These are phyloP conservation scores for Halotydeus destructor DNA, from an alignment of 1,140 invertebrate species.

Conservation along the genomic window DNA sequence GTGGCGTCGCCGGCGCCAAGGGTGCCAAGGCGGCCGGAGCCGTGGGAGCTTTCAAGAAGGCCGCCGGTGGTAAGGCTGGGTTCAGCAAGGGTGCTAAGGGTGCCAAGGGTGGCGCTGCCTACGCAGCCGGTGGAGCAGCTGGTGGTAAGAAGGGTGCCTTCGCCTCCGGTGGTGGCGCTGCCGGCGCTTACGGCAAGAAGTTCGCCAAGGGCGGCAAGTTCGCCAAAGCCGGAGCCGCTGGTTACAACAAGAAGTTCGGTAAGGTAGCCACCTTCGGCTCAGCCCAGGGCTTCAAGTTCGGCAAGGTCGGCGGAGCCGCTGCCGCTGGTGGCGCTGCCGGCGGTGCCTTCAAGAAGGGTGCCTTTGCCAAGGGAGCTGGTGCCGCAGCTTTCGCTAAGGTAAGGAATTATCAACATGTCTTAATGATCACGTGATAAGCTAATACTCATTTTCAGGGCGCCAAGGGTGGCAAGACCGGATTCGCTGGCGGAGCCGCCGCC, in stretches of 20 bases:
- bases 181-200: neutral
- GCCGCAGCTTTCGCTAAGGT: neutral
- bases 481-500: too few species aligned
- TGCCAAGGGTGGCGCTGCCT: slow-evolving; percentile 6
- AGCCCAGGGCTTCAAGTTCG: slow-evolving; percentile 8
- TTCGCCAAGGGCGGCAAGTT: slow-evolving; percentile 1
- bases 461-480: too few species aligned
- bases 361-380: too few species aligned
- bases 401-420: too few species aligned
- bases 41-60: neutral
- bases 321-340: slow-evolving; percentile 7
- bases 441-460: too few species aligned
- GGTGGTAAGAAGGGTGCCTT: slow-evolving; percentile 2
- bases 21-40: too few species aligned
- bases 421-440: too few species aligned
- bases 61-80: neutral
- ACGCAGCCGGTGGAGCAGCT: slow-evolving; percentile 7
- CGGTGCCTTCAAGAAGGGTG: too few species aligned
- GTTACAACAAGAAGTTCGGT: slow-evolving; percentile 11
- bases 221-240: slow-evolving; percentile 7
- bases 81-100: slow-evolving; percentile 5
- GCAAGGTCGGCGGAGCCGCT: slow-evolving; percentile 4
- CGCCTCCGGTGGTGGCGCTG: too few species aligned
- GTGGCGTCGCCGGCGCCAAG: too few species aligned
- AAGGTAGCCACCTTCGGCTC: slow-evolving; percentile 5